phyloP scores from a whole-genome alignment of 2,113 vertebrate genomes.

The Erythrocercus mccallii region DNA sequence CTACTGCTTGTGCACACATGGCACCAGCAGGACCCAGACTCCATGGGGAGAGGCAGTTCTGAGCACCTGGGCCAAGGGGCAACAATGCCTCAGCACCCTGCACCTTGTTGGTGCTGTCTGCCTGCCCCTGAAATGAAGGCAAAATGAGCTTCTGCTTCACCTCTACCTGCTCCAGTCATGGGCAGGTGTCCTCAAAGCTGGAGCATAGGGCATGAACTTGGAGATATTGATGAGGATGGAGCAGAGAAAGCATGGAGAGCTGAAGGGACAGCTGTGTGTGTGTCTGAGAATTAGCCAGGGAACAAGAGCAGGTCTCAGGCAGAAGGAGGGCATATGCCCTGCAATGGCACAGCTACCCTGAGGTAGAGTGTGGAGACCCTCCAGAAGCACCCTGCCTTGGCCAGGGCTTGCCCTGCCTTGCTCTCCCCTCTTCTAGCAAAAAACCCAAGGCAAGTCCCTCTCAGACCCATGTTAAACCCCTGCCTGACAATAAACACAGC shows the following conservation, averaged over 20 bases:
- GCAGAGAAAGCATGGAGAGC: background rate
- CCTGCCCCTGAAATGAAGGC: background rate
- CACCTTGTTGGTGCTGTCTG: background rate
- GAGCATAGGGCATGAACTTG: background rate
- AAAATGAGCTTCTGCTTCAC: background rate
- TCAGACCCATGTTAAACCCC: background rate
- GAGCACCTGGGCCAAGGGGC: background rate
- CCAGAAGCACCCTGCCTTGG: accelerated
- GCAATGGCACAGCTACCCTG: background rate
- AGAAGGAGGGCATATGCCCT: background rate
- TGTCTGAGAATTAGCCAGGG: background rate
- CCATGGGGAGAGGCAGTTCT: accelerated
- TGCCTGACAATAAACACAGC: background rate
- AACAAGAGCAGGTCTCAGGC: background rate
- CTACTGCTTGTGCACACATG: background rate
- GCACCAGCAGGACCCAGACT: background rate
- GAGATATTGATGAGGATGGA: background rate
- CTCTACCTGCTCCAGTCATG: background rate
- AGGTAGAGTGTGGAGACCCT: background rate
- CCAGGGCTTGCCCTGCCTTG: accelerated
- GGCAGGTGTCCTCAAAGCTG: background rate
- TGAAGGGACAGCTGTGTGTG: background rate
- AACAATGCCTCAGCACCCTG: background rate
- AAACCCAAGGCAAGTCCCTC: background rate
- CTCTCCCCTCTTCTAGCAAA: background rate